Conservation (phyloP, 2,888 invertebrate species). For the Sericinus montela region DNA sequence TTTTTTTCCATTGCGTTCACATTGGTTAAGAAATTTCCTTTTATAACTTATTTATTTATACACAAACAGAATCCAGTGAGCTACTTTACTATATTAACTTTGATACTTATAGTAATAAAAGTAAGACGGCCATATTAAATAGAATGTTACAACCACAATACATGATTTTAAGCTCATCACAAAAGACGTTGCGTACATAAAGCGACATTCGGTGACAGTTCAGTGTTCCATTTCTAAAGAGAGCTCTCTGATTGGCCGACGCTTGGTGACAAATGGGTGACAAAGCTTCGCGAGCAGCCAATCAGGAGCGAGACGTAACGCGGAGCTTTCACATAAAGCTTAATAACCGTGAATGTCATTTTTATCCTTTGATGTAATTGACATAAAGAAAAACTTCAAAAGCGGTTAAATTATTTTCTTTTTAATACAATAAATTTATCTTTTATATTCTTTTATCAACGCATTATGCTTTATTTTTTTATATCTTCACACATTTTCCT, state of each 20-base stretch:
- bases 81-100: too few relatives aligned
- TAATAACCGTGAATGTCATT: conserved; percentile 19
- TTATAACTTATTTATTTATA: too few relatives aligned
- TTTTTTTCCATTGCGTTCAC: too few relatives aligned
- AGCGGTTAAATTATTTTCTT: too few relatives aligned
- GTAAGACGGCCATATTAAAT: conserved; percentile 29
- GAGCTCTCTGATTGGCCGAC: conserved; percentile 51
- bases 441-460: too few relatives aligned
- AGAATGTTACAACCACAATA: conserved; percentile 17
- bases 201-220: conserved; percentile 55
- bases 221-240: conserved; percentile 54
- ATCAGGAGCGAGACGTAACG: conserved; percentile 36
- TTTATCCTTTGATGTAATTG: too few relatives aligned
- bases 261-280: conserved; percentile 78
- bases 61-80: too few relatives aligned
- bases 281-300: conserved; percentile 53
- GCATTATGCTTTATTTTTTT: too few relatives aligned
- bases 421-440: too few relatives aligned
- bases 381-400: too few relatives aligned
- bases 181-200: conserved; percentile 43
- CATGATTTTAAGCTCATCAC: conserved; percentile 27
- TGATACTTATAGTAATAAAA: neutral
- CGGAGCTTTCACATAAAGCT: conserved; percentile 36
- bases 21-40: too few relatives aligned
- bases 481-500: too few relatives aligned